These are phyloP conservation scores for Harpalus rubripes DNA, from an alignment of 2,888 invertebrate species.

Conservation along the genomic window DNA sequence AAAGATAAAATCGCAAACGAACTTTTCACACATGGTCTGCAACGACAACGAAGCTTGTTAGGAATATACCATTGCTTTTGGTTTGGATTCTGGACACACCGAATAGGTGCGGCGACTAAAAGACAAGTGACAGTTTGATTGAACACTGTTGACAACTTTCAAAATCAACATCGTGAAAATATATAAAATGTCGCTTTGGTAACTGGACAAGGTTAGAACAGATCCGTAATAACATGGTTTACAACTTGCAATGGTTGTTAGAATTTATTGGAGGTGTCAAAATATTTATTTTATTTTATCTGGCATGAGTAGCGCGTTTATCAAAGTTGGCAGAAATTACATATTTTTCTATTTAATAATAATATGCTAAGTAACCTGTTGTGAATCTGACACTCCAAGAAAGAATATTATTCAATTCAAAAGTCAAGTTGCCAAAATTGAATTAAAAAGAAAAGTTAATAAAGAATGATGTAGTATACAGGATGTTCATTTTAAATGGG, in stretches of 20 bases:
- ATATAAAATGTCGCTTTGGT: conserved; percentile 62
- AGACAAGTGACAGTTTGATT: conserved; percentile 63
- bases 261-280: not conserved
- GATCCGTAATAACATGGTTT: conserved; percentile 33
- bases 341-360: not conserved
- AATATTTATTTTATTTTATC: not conserved
- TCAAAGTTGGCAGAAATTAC: not conserved
- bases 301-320: not conserved
- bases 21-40: conserved; percentile 37
- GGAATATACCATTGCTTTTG: conserved; percentile 7
- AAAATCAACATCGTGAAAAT: conserved; percentile 66
- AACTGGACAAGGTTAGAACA: conserved; percentile 64
- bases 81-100: conserved; percentile 28
- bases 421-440: too few relatives aligned
- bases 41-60: conserved; percentile 41
- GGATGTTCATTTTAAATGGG: too few relatives aligned
- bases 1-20: conserved; percentile 53
- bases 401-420: too few relatives aligned
- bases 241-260: not conserved
- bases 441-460: too few relatives aligned
- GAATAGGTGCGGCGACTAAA: conserved; percentile 31
- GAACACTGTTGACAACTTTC: conserved; percentile 68
- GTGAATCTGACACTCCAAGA: too few relatives aligned
- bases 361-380: too few relatives aligned
- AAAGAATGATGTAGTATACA: too few relatives aligned